phyloP scores from a whole-genome alignment of 2,888 invertebrate species.

The Acrocera orbiculus region DNA sequence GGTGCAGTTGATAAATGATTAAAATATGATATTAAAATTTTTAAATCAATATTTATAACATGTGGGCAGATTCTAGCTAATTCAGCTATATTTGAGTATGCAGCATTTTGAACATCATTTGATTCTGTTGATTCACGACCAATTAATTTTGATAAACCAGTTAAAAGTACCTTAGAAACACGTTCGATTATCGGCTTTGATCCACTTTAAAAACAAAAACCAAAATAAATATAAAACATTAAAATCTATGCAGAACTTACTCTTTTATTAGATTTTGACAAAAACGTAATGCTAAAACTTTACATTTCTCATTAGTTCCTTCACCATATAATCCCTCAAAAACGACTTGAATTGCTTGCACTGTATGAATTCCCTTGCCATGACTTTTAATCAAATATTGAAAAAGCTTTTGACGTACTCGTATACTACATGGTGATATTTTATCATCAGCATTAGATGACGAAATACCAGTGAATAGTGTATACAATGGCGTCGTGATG shows the following conservation, averaged over 20 bases:
- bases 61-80: constrained; percentile 36
- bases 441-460: constrained; percentile 46
- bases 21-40: constrained; percentile 27
- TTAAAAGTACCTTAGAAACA: constrained; percentile 26
- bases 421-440: constrained; percentile 60
- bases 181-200: constrained; percentile 25
- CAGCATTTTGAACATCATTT: constrained; percentile 33
- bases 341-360: constrained; percentile 71
- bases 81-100: constrained; percentile 28
- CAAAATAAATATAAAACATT: background rate
- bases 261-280: constrained; percentile 61
- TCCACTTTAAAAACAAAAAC: constrained; percentile 19
- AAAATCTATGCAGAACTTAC: constrained; percentile 35
- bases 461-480: constrained; percentile 40
- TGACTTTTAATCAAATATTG: constrained; percentile 62
- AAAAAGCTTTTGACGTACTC: constrained; percentile 69
- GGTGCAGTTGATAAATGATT: constrained; percentile 24
- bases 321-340: constrained; percentile 75
- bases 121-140: constrained; percentile 25
- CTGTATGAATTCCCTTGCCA: constrained; percentile 52
- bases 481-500: constrained; percentile 58
- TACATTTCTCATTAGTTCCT: constrained; percentile 66
- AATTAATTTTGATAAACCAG: constrained; percentile 27
- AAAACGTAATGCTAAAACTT: constrained; percentile 64
- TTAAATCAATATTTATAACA: constrained; percentile 49